phyloP scores from a whole-genome alignment of 1,140 invertebrate species.

The Anastrepha ludens region DNA sequence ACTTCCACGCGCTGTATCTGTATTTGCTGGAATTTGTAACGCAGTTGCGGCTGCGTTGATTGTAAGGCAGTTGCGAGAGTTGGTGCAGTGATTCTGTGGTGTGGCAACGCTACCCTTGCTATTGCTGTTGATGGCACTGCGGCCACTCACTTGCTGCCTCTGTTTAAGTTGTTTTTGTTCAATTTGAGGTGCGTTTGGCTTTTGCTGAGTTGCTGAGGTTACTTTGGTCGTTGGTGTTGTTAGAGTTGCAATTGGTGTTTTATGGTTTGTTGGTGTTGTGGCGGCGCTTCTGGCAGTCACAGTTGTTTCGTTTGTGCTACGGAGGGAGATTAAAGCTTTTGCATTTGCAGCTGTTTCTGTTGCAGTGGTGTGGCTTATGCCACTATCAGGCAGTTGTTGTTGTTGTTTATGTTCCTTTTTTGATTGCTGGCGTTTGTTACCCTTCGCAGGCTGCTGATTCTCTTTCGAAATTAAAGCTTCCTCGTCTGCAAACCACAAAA shows the following conservation, averaged over 20 bases:
- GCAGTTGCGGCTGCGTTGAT: not conserved
- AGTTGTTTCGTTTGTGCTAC: slow-evolving; percentile 28
- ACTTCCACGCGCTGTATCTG: not conserved
- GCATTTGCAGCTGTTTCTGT: not conserved
- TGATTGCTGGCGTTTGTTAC: not conserved
- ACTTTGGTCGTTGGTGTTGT: slow-evolving; percentile 53
- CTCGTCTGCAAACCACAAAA: slow-evolving; percentile 62
- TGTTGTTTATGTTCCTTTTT: not conserved
- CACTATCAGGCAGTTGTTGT: not conserved
- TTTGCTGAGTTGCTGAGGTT: slow-evolving; percentile 49
- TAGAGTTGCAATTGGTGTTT: slow-evolving; percentile 43
- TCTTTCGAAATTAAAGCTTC: slow-evolving; percentile 55
- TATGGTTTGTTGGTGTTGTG: not conserved
- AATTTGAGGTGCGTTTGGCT: slow-evolving; percentile 51
- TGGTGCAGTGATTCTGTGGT: not conserved
- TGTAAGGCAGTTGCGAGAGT: not conserved
- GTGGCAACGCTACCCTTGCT: not conserved
- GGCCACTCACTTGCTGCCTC: not conserved
- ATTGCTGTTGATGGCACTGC: slow-evolving; percentile 27
- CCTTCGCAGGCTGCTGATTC: not conserved
- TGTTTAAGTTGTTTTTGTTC: not conserved
- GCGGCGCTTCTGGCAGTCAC: slow-evolving; percentile 3
- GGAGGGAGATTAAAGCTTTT: slow-evolving; percentile 16
- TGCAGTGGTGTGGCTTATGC: not conserved
- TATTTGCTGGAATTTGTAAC: not conserved